Conservation (phyloP, 2,797 vertebrate species). For the Sciaenops ocellatus region DNA sequence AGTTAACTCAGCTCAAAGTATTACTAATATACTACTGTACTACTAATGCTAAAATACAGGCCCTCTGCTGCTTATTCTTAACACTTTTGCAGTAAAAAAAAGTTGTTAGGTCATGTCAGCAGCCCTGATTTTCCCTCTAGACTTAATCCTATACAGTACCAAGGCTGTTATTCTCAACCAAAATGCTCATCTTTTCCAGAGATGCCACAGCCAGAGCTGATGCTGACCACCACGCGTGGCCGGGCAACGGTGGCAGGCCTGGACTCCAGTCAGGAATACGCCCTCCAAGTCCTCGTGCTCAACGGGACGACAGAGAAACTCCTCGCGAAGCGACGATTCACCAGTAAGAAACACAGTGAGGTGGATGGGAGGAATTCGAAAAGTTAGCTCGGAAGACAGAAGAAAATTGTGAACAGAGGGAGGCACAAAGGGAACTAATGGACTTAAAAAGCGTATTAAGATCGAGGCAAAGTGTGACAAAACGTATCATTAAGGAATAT, state of each 20-base stretch:
- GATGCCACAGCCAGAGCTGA: constrained; percentile 92
- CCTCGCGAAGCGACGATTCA: constrained; percentile 92
- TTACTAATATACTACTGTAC: too few relatives aligned
- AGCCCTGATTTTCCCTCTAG: neutral
- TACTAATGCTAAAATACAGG: neutral
- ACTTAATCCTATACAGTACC: neutral
- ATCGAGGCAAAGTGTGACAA: neutral
- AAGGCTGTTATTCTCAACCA: neutral
- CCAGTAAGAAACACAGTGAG: constrained; percentile 87
- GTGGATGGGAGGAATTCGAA: neutral
- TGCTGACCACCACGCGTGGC: constrained; percentile 94
- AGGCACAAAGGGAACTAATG: neutral
- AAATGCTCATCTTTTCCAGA: constrained; percentile 78
- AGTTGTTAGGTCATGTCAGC: neutral
- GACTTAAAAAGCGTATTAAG: neutral
- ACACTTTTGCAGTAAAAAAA: neutral
- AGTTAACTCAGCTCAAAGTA: neutral
- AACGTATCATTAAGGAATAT: neutral
- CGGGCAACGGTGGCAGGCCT: constrained; percentile 94
- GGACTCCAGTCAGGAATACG: constrained; percentile 91
- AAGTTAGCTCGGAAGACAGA: too few relatives aligned
- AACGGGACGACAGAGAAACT: constrained; percentile 89
- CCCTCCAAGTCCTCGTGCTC: constrained; percentile 90
- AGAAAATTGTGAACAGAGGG: neutral
- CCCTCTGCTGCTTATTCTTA: neutral